These are phyloP conservation scores for Procambarus clarkii DNA, from an alignment of 1,140 invertebrate genomes.

Conservation along the genomic window DNA sequence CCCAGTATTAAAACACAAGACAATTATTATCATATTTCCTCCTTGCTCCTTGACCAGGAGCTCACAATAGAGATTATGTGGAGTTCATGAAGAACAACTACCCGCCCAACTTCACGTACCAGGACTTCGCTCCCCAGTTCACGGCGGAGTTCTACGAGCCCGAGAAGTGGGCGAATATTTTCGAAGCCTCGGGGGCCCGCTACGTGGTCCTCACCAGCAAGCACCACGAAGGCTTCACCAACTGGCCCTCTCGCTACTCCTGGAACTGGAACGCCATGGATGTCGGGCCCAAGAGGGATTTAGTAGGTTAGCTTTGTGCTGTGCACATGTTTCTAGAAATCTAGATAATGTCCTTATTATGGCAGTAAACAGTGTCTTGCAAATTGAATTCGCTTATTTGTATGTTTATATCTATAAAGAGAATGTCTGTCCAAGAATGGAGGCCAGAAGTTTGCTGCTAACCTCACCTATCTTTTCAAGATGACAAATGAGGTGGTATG, in stretches of 20 bases:
- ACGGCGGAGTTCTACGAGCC: slow-evolving; percentile 76
- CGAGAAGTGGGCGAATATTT: slow-evolving; percentile 75
- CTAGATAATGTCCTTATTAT: no score
- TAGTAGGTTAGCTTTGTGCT: no score
- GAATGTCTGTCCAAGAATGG: no score
- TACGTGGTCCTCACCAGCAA: slow-evolving; percentile 79
- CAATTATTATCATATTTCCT: no score
- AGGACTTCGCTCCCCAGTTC: slow-evolving; percentile 77
- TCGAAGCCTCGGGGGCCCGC: slow-evolving; percentile 74
- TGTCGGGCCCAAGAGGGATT: slow-evolving; percentile 77
- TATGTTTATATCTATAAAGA: no score
- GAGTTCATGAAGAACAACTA: slow-evolving; percentile 77
- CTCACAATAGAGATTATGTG: slow-evolving; percentile 26
- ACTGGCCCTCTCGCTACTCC: slow-evolving; percentile 77
- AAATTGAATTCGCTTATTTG: no score
- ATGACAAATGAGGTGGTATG: no score
- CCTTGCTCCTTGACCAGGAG: not conserved
- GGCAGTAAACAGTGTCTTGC: no score
- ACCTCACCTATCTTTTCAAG: no score
- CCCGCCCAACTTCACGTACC: slow-evolving; percentile 76
- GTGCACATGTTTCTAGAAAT: no score
- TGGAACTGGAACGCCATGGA: slow-evolving; percentile 78
- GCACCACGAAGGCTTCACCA: slow-evolving; percentile 79
- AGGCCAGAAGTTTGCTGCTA: no score
- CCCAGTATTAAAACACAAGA: no score